Evolutionary conservation across 2,113 vertebrate genomes (phyloP).

Genomic region (Prinia subflava): DNA sequence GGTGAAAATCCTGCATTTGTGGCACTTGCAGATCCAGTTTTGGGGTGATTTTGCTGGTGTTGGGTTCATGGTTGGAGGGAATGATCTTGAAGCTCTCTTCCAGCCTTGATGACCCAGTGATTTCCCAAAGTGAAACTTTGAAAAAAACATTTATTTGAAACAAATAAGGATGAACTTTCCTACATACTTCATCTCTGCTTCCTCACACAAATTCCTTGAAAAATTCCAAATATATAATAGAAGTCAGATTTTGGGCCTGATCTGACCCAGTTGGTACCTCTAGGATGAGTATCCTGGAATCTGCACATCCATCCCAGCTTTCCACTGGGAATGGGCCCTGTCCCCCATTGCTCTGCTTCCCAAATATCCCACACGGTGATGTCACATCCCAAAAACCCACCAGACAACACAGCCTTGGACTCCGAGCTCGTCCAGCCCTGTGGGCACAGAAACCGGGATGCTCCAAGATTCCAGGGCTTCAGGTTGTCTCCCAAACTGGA

Average conservation of each 20-base stretch:
- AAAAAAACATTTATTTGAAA: background rate
- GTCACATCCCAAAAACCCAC: background rate
- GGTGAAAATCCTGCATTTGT: background rate
- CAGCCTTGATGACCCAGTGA: background rate
- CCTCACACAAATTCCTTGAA: background rate
- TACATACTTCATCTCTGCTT: background rate
- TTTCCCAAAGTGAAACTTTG: background rate
- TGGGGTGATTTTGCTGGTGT: background rate
- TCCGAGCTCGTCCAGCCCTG: background rate
- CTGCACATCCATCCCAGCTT: background rate
- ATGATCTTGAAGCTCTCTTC: background rate
- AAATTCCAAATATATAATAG: background rate
- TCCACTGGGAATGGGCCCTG: background rate
- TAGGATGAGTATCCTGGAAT: background rate
- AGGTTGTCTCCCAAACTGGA: background rate
- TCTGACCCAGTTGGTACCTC: background rate
- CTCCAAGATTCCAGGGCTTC: background rate
- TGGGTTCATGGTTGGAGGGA: background rate
- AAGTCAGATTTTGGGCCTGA: background rate
- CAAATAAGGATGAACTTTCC: background rate
- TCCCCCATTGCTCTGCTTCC: background rate
- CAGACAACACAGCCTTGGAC: background rate
- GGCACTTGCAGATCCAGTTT: background rate
- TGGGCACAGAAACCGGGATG: background rate
- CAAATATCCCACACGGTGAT: rapidly evolving